Evolutionary conservation across 1,140 invertebrate species (phyloP).

Genomic region (Phenacoccus solenopsis): DNA sequence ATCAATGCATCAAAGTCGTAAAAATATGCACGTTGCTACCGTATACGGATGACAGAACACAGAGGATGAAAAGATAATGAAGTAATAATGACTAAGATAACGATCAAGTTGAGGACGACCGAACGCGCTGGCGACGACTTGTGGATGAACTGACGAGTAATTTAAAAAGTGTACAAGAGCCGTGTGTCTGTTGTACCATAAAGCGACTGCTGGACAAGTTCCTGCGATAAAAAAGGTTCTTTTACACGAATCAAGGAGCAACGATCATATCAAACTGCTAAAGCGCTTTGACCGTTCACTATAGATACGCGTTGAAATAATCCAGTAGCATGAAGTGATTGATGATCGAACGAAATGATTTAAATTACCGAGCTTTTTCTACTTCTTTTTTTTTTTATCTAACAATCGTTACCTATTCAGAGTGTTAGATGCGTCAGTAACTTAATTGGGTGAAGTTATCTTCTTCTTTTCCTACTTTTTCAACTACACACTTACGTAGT

Average conservation of each 20-base stretch:
- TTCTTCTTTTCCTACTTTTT: too few relatives aligned
- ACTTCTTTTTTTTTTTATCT: too few relatives aligned
- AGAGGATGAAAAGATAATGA: slow-evolving; percentile 12
- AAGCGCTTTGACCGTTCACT: too few relatives aligned
- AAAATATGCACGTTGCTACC: neutral
- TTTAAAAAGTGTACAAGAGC: slow-evolving; percentile 9
- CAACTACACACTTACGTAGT: too few relatives aligned
- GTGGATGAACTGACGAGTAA: slow-evolving; percentile 7
- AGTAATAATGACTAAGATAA: slow-evolving; percentile 12
- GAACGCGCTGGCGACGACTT: slow-evolving; percentile 10
- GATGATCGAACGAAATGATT: too few relatives aligned
- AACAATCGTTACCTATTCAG: too few relatives aligned
- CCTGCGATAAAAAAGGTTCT: neutral
- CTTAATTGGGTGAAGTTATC: too few relatives aligned
- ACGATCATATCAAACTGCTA: too few relatives aligned
- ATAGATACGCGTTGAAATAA: too few relatives aligned
- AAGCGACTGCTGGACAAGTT: slow-evolving; percentile 10
- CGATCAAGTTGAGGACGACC: slow-evolving; percentile 7
- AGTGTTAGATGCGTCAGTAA: too few relatives aligned
- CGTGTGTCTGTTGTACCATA: slow-evolving; percentile 10
- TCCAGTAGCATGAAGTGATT: too few relatives aligned
- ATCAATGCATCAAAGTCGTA: neutral
- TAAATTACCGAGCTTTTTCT: too few relatives aligned
- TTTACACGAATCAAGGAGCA: neutral
- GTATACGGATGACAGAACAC: slow-evolving; percentile 15